Evolutionary conservation across 2,797 vertebrate genomes (phyloP).

Genomic region (Hydrocynus forskahlii): DNA sequence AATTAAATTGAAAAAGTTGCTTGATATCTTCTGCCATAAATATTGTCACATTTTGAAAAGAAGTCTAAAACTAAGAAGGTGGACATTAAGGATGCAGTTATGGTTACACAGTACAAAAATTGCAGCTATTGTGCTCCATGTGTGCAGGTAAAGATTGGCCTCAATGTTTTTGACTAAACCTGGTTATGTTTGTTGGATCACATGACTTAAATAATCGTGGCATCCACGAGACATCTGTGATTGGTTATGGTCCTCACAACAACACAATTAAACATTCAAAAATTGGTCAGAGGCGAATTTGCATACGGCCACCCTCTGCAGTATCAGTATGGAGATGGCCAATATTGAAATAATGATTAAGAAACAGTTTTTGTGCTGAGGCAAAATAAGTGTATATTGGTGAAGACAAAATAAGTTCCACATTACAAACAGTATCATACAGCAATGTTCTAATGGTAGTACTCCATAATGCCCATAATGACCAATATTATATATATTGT

Average conservation of each 20-base stretch:
- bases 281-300: background rate
- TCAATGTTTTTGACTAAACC: too few species aligned
- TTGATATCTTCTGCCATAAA: too few species aligned
- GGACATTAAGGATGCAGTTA: too few species aligned
- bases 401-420: conserved; percentile 75
- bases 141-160: too few species aligned
- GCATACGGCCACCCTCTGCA: conserved; percentile 5
- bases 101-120: too few species aligned
- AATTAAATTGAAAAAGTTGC: background rate
- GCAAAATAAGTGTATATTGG: too few species aligned
- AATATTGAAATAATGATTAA: background rate
- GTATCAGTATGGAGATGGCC: conserved; percentile 19
- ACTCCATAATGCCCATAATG: conserved; percentile 28
- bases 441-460: conserved; percentile 66
- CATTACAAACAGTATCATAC: conserved; percentile 64
- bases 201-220: too few species aligned
- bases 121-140: too few species aligned
- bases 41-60: too few species aligned
- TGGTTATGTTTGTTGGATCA: too few species aligned
- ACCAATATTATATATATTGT: background rate
- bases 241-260: background rate
- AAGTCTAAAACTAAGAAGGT: too few species aligned
- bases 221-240: background rate
- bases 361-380: background rate
- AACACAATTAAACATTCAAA: conserved; percentile 32